Evolutionary conservation across 2,888 invertebrate species (phyloP), one percentile per base, ranked within the genome.

Genomic region (Hylaea fasciaria): DNA sequence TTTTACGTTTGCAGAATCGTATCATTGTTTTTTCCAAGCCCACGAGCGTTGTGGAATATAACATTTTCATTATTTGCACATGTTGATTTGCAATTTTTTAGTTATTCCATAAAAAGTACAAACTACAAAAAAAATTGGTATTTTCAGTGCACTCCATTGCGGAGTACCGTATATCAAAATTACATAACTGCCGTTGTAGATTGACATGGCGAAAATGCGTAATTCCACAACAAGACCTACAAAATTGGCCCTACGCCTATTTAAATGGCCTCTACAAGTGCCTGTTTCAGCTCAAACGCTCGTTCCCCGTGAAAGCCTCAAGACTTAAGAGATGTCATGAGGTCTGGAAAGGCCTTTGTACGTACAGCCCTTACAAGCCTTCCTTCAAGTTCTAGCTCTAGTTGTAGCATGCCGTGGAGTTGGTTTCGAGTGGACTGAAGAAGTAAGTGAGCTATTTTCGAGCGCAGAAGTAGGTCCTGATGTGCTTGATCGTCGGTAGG

Each of bases 291-390:
- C 29, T 51, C 22, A 53, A 49, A 49, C 37, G 44, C 35, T 16
- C 49, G 28, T 40, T 32, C 37, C 11, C 48, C n/a, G 16, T 58
- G 14, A 41, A n/a, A n/a, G n/a, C n/a, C n/a, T n/a, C n/a, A n/a
- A 16, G 40, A 37, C 16, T 43, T 32, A 16, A 50, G 57, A 57
- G 54, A 44, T 46, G 51, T 52, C 47, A 39, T 51, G 58, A 45
- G 47, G 55, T 54, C 50, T 62, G 51, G 12, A 35, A 22, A 55
- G 49, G 16, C 50, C 47, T 58, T 62, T 55, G 57, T 54, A 28
- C 13, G 57, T 54, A 28, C 13, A 11, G 13, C 11, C 13, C n/a
- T 43, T 14, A 51, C 13, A 46, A 50, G 32, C 29, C 37, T 55
- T 48, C 56, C 45, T 32, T 35, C 29, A 29, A 61, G 56, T 41